Percentiles rank a stretch among this genome's conserved stretches.
These are phyloP conservation scores for Drosophila borealis DNA, from an alignment of 2,888 invertebrate species.

Conservation along the genomic window DNA sequence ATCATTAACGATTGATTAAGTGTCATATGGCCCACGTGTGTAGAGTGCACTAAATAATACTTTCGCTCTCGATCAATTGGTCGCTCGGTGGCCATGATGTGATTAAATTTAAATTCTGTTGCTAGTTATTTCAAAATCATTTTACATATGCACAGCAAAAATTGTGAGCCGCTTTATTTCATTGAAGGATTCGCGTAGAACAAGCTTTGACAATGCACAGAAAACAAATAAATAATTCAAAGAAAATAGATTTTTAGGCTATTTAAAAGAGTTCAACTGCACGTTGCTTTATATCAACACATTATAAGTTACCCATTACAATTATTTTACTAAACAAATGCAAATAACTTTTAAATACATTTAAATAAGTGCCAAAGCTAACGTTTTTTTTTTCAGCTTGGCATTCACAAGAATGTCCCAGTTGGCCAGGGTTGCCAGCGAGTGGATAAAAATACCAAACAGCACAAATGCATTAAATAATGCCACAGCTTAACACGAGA, in stretches of 20 bases:
- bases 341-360: neutral
- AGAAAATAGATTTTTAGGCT: no score
- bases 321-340: no score
- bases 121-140: conserved; percentile 32
- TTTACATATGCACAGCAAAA: conserved; percentile 11
- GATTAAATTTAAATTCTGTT: conserved; percentile 60
- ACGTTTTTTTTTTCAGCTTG: neutral
- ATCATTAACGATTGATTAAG: conserved; percentile 8
- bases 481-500: neutral
- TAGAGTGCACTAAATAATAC: conserved; percentile 50
- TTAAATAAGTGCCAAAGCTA: neutral
- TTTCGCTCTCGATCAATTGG: conserved; percentile 61
- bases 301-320: no score
- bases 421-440: neutral
- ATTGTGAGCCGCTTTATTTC: neutral
- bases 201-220: neutral
- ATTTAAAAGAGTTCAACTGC: no score
- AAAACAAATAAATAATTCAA: neutral
- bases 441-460: neutral
- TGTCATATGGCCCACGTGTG: conserved; percentile 31
- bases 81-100: conserved; percentile 52
- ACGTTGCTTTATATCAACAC: no score
- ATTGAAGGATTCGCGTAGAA: neutral
- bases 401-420: neutral
- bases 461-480: neutral